Evolutionary conservation across 2,113 vertebrate genomes (phyloP), one percentile per base, ranked within the genome.

Genomic region (Larimichthys crocea): DNA sequence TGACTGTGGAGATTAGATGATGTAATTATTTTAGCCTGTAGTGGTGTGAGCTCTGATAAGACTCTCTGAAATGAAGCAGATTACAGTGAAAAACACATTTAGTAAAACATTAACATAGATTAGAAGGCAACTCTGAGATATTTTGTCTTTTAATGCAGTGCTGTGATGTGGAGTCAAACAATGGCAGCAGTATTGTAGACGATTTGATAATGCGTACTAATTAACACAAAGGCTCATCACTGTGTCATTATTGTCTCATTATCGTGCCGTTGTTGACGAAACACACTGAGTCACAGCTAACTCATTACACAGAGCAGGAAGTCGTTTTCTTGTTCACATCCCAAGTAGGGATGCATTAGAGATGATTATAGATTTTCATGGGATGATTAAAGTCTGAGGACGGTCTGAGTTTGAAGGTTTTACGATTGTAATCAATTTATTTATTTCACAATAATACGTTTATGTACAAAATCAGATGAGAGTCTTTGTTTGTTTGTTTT

Each of bases 21-120:
- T 85, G 86, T 83, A 83, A 93, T 92, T 89, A 80, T 85, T 85
- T 44, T 84, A 10, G 86, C 87, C 86, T 59, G 67, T 79, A 76
- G 62, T 84, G 75, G 53, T 57, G 75, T 75, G 68, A 83, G 63
- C 77, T 75, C 55, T 73, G 88, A 86, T 69, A 86, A 88, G 84
- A 79, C 50, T 14, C 31, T 62, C 31, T 62, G 29, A 80, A 74
- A 84, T 63, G 16, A 55, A 48, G 40, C 72, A 3, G 82, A 75
- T 78, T 79, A 52, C 64, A 75, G 64, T 5, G 31, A 71, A 80
- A 72, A 74, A 17, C 40, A 46, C 59, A 72, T 68, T 56, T 56
- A 65, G 66, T 81, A 59, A 60, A 31, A n/a, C 8, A 31, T 72
- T 78, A 69, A 64, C 35, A 46, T n/a, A 20, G 48, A 56, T 42